These are phyloP conservation scores for Anthopleura sola DNA, from an alignment of 64 coral and sea anemone species.

Conservation along the genomic window DNA sequence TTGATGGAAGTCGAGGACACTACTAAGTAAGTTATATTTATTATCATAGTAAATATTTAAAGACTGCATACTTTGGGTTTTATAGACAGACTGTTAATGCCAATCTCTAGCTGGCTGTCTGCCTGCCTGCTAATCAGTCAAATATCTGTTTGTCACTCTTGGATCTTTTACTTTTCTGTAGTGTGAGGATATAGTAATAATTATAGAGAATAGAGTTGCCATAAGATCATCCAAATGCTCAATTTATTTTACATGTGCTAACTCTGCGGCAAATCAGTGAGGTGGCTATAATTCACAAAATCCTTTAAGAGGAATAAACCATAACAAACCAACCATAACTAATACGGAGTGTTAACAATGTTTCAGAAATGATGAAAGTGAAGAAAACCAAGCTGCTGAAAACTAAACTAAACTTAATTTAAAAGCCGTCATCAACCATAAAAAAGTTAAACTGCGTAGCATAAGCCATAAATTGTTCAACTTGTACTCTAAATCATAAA, in stretches of 20 bases:
- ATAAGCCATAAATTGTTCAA: not conserved
- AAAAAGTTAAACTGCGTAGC: not conserved
- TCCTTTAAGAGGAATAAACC: not conserved
- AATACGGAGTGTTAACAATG: constrained; percentile 20
- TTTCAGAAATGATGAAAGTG: constrained; percentile 21
- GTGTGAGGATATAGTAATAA: too few relatives aligned
- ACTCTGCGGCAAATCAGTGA: not conserved
- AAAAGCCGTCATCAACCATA: not conserved
- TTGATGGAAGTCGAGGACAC: constrained; percentile 88
- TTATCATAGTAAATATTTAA: too few relatives aligned
- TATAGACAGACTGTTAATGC: too few relatives aligned
- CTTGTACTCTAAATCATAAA: not conserved
- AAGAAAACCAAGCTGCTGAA: constrained; percentile 27
- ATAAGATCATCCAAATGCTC: too few relatives aligned
- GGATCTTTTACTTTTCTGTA: too few relatives aligned
- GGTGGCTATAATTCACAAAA: not conserved
- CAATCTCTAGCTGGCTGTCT: too few relatives aligned
- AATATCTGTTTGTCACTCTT: too few relatives aligned
- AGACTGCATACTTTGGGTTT: too few relatives aligned
- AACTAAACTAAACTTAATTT: not conserved
- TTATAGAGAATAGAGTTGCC: too few relatives aligned
- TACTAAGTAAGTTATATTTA: constrained; percentile 96
- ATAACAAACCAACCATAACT: too few relatives aligned
- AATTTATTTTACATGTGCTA: not conserved
- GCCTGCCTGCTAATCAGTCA: too few relatives aligned